Evolutionary conservation across 1,140 invertebrate species (phyloP).

Genomic region (Trissolcus basalis): DNA sequence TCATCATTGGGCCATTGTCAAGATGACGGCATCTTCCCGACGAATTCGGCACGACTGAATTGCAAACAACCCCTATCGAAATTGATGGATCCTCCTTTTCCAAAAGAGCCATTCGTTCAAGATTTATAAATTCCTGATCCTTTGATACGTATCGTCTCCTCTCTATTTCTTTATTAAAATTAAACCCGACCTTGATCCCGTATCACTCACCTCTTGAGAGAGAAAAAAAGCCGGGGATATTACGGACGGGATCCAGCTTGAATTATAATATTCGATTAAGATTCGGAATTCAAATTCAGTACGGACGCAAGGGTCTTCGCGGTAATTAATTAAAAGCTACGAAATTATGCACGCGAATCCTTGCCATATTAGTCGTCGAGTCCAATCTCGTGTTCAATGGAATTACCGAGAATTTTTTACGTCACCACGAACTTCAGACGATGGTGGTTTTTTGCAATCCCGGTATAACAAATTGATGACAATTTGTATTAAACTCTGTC

Average conservation of each 20-base stretch:
- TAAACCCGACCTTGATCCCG: conserved; percentile 35
- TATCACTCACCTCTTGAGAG: conserved; percentile 33
- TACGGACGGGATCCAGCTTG: conserved; percentile 35
- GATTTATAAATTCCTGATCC: conserved; percentile 38
- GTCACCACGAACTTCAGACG: neutral
- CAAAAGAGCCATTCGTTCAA: neutral
- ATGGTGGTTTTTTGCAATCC: conserved; percentile 1
- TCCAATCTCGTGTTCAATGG: conserved; percentile 12
- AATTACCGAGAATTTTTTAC: conserved; percentile 26
- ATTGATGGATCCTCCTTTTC: neutral
- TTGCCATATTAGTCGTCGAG: conserved; percentile 20
- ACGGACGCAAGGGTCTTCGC: conserved; percentile 22
- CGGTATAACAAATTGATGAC: conserved; percentile 12
- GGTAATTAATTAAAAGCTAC: conserved; percentile 50
- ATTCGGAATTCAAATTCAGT: conserved; percentile 48
- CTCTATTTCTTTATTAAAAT: conserved; percentile 51
- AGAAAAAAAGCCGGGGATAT: conserved; percentile 27
- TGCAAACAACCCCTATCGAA: neutral
- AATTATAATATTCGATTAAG: conserved; percentile 56
- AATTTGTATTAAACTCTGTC: conserved; percentile 1
- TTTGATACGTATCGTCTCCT: conserved; percentile 36
- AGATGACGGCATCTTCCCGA: neutral
- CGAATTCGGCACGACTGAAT: neutral
- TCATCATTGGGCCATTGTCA: neutral
- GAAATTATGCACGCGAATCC: conserved; percentile 43